Conservation (phyloP, 2,797 vertebrate species). For the Mus caroli region DNA sequence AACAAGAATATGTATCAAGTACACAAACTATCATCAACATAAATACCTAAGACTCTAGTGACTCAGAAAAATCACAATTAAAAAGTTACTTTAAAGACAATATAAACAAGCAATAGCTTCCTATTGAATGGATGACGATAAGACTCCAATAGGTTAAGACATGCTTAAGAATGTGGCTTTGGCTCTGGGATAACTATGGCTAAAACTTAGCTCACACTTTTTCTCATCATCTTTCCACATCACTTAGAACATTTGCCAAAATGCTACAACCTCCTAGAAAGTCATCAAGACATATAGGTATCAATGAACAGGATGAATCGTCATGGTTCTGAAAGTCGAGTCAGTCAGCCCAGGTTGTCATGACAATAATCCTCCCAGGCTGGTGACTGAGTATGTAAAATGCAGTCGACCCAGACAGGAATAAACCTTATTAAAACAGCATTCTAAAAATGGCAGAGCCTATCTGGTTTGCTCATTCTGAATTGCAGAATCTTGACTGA, state of each 20-base stretch:
- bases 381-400: conserved; percentile 47
- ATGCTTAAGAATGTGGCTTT: neutral
- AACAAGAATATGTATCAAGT: neutral
- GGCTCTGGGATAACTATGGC: neutral
- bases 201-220: neutral
- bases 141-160: neutral
- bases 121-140: neutral
- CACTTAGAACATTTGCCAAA: neutral
- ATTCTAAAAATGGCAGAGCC: conserved; percentile 50
- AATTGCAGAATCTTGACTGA: conserved; percentile 27
- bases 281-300: conserved; percentile 32
- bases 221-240: neutral
- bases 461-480: conserved; percentile 58
- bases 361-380: conserved; percentile 59
- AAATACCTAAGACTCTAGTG: neutral
- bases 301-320: neutral
- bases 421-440: conserved; percentile 66
- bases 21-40: neutral
- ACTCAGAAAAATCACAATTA: neutral
- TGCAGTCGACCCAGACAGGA: conserved; percentile 47
- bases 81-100: neutral
- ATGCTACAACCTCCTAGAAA: conserved; percentile 60
- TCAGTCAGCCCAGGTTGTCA: conserved; percentile 74
- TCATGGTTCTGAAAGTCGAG: conserved; percentile 52
- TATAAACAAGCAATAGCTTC: neutral